Evolutionary conservation across 2,888 invertebrate species (phyloP).

Genomic region (Unio delphinus): DNA sequence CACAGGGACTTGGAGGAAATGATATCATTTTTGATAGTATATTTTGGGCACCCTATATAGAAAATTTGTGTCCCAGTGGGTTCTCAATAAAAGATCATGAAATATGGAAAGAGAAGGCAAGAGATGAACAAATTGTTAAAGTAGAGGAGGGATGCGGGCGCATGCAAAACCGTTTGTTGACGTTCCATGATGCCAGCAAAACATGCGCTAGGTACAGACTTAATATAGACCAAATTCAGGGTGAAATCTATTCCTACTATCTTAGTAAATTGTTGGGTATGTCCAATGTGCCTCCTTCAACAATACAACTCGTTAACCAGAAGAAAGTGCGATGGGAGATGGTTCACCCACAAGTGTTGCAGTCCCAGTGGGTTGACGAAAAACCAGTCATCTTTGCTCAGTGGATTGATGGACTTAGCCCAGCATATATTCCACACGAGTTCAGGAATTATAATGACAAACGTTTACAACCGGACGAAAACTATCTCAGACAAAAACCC

Average conservation of each 20-base stretch:
- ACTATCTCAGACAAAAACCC: too few relatives aligned
- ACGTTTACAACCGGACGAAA: too few relatives aligned
- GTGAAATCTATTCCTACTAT: slow-evolving; percentile 90
- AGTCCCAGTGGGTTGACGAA: slow-evolving; percentile 86
- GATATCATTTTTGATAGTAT: slow-evolving; percentile 18
- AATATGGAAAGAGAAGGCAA: slow-evolving; percentile 79
- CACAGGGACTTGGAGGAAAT: too few relatives aligned
- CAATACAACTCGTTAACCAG: slow-evolving; percentile 77
- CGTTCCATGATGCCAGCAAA: slow-evolving; percentile 83
- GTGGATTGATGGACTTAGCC: slow-evolving; percentile 80
- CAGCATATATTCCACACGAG: slow-evolving; percentile 84
- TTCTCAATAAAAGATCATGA: slow-evolving; percentile 57
- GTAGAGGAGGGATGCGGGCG: slow-evolving; percentile 87
- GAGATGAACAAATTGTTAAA: slow-evolving; percentile 76
- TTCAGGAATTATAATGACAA: slow-evolving; percentile 77
- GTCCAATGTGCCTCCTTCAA: slow-evolving; percentile 81
- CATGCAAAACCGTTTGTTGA: slow-evolving; percentile 88
- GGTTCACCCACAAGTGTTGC: slow-evolving; percentile 78
- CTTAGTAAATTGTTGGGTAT: slow-evolving; percentile 83
- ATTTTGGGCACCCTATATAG: slow-evolving; percentile 41
- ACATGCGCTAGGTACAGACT: slow-evolving; percentile 89
- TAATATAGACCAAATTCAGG: slow-evolving; percentile 92
- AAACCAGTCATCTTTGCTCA: slow-evolving; percentile 81
- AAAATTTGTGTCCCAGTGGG: slow-evolving; percentile 42
- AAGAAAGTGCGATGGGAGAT: slow-evolving; percentile 70